phyloP scores from a whole-genome alignment of 2,888 invertebrate genomes.

The Helleia helle region DNA sequence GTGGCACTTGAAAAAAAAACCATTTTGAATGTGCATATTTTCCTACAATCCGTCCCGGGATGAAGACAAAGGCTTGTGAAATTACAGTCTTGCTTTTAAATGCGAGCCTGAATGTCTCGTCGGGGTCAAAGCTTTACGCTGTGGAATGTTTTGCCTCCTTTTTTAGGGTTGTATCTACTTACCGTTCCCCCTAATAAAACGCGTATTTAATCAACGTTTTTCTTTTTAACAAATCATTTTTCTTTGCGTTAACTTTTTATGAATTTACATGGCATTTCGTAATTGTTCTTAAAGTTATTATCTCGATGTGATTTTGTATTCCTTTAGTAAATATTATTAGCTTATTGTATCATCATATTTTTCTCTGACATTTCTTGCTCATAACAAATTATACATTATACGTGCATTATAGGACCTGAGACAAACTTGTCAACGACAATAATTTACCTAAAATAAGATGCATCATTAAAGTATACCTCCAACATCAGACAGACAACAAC shows the following conservation, averaged over 20 bases:
- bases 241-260: too few relatives aligned
- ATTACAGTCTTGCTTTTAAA: slow-evolving; percentile 71
- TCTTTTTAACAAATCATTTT: neutral
- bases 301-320: too few relatives aligned
- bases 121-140: slow-evolving; percentile 63
- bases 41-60: slow-evolving; percentile 41
- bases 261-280: neutral
- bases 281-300: neutral
- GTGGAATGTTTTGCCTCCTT: slow-evolving; percentile 32
- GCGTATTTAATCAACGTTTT: slow-evolving; percentile 1
- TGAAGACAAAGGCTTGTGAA: slow-evolving; percentile 65
- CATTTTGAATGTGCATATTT: slow-evolving; percentile 69
- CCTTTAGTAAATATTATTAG: too few relatives aligned
- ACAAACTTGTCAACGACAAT: too few relatives aligned
- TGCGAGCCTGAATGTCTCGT: slow-evolving; percentile 68
- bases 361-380: too few relatives aligned
- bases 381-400: too few relatives aligned
- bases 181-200: slow-evolving; percentile 16
- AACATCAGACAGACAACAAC: too few relatives aligned
- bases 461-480: too few relatives aligned
- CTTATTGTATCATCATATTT: too few relatives aligned
- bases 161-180: slow-evolving; percentile 28
- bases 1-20: slow-evolving; percentile 61
- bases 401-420: too few relatives aligned
- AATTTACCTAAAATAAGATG: too few relatives aligned